Conservation (phyloP, 1,140 invertebrate species). For the Drosophila miranda region DNA sequence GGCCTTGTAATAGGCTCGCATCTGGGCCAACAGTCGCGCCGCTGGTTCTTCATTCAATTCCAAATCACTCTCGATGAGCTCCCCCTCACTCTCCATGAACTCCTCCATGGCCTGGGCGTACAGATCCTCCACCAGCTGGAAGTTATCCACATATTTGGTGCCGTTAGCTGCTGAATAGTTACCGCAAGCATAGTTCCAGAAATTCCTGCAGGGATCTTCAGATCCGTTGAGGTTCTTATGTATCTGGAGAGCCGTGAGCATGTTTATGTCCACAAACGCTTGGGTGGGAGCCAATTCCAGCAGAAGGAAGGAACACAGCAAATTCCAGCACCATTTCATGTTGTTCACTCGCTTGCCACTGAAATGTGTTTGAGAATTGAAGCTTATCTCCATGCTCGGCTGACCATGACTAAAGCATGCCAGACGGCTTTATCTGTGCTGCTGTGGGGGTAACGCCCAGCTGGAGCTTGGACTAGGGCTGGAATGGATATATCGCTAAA, state of each 20-base stretch:
- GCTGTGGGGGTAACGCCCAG: conserved; percentile 15
- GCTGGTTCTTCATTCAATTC: not conserved
- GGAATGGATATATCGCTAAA: not conserved
- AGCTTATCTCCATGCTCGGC: conserved; percentile 9
- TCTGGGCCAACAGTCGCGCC: conserved; percentile 30
- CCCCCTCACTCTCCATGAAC: conserved; percentile 7
- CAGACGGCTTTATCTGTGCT: not conserved
- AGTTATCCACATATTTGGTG: conserved; percentile 52
- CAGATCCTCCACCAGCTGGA: conserved; percentile 44
- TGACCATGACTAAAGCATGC: not conserved
- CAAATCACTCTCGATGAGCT: not conserved
- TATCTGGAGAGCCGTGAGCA: conserved; percentile 28
- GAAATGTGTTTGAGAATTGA: conserved; percentile 7
- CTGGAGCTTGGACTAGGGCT: not conserved
- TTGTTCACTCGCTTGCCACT: conserved; percentile 27
- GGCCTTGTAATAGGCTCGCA: conserved; percentile 44
- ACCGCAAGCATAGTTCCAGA: conserved; percentile 59
- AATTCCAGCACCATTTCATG: conserved; percentile 25
- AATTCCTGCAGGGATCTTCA: conserved; percentile 40
- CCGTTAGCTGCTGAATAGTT: conserved; percentile 17
- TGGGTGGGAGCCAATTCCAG: not conserved
- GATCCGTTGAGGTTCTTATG: conserved; percentile 30
- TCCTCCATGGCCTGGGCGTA: conserved; percentile 36
- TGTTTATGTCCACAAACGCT: conserved; percentile 27
- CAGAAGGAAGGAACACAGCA: conserved; percentile 5